Percentiles rank a stretch among this genome's conserved stretches.
These are phyloP conservation scores for Acleris emargana DNA, from an alignment of 2,888 invertebrate species.

Conservation along the genomic window DNA sequence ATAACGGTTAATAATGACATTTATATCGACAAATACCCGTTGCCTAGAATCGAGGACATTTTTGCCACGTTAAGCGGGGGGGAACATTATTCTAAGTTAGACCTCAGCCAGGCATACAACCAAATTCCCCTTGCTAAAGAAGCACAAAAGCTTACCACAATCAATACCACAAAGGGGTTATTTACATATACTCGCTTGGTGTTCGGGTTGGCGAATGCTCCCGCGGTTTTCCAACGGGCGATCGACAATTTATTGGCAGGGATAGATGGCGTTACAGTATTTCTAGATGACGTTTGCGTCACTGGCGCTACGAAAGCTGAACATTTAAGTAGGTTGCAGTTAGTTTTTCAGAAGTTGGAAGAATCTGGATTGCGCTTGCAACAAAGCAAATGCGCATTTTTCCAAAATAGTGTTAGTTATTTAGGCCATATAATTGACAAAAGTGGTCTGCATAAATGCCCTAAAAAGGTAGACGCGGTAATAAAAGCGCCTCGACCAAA, in stretches of 20 bases:
- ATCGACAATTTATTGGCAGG: background rate
- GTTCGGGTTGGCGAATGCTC: background rate
- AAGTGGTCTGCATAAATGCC: slow-evolving; percentile 3
- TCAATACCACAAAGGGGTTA: background rate
- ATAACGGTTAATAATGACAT: too few species aligned
- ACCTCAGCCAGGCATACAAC: too few species aligned
- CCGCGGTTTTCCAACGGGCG: background rate
- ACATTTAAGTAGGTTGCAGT: background rate
- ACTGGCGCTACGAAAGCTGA: background rate
- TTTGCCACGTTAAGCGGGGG: too few species aligned
- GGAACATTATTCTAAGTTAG: too few species aligned
- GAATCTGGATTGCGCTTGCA: background rate
- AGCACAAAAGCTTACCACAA: background rate
- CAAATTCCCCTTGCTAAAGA: background rate
- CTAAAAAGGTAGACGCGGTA: background rate
- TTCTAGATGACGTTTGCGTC: background rate
- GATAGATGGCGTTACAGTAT: background rate
- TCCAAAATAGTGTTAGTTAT: background rate
- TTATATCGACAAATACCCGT: too few species aligned
- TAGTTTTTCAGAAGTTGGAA: background rate
- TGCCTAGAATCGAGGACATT: too few species aligned
- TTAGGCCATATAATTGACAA: slow-evolving; percentile 9
- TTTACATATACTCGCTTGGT: background rate
- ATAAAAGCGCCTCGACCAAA: too few species aligned
- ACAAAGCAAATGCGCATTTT: background rate